Evolutionary conservation across 2,888 invertebrate genomes (phyloP), one percentile per base, ranked within the genome.

Genomic region (Microctonus aethiopoides): DNA sequence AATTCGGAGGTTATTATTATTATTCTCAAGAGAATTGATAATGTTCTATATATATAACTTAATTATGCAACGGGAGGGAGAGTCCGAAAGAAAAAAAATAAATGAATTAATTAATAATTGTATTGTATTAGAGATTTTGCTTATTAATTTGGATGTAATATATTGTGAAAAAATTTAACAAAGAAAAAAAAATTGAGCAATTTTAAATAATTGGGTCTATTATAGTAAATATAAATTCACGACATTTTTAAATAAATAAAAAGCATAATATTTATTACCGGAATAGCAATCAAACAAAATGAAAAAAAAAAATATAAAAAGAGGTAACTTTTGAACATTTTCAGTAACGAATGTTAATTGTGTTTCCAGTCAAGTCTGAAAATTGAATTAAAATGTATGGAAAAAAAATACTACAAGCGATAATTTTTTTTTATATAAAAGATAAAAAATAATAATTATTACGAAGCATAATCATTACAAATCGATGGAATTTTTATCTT

Each of bases 91-190:
- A 32, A 29, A 26, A 34, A 34, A 20, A 16, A 39, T n/a, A 1
- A 57, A 57, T 29, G 29, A 29, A 29, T 16, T 29, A 6, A n/a
- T n/a, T 11, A 29, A 24, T 9, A 61, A 24, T 22, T 41, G n/a
- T 61, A 36, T 61, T 39, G 61, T 36, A 61, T n/a, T 41, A 34
- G 59, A 22, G n/a, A n/a, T 41, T 41, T 61, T n/a, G 61, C 61
- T 61, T 61, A 39, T 41, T n/a, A 1, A 61, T 61, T 61, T 61
- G 20, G 34, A 61, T 61, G 61, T 61, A 61, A 61, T 61, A 61
- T 41, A 61, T 39, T 39, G 22, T 10, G 36, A n/a, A 61, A 61
- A 13, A 29, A 16, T 22, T 59, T 59, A 16, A 13, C 1, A n/a
- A 32, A 9, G 6, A 57, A 16, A 32, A 59, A 34, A 36, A 9